Evolutionary conservation across 2,888 invertebrate species (phyloP).

Genomic region (Aphodius sticticus): DNA sequence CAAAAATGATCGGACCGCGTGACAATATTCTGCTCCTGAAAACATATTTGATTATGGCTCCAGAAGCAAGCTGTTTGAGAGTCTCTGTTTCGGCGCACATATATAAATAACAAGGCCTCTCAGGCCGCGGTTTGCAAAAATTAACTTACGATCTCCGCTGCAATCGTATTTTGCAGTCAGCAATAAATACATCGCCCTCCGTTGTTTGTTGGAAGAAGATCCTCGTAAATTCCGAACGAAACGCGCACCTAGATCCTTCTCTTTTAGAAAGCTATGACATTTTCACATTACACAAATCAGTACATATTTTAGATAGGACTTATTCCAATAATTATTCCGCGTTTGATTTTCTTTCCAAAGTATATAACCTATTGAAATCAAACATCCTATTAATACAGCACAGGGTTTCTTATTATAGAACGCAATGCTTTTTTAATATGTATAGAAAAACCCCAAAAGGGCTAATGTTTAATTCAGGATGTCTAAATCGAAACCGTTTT

Average conservation of each 20-base stretch:
- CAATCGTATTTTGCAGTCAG: neutral
- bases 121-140: neutral
- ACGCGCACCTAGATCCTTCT: neutral
- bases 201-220: neutral
- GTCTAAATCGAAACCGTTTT: constrained; percentile 10
- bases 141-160: neutral
- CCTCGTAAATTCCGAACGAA: neutral
- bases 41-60: neutral
- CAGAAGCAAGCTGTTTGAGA: neutral
- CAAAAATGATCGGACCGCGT: no score
- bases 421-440: neutral
- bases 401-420: no score
- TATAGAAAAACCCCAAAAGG: constrained; percentile 1
- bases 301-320: neutral
- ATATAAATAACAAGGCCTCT: neutral
- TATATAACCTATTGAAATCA: no score
- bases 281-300: neutral
- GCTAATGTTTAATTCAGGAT: constrained; percentile 23
- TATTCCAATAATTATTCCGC: neutral
- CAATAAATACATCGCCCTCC: neutral
- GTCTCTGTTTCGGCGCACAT: neutral
- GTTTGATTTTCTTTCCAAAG: no score
- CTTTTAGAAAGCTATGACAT: neutral
- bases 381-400: no score
- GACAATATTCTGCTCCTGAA: no score